Conservation (phyloP, 1,140 invertebrate genomes). For the Cydia amplana region DNA sequence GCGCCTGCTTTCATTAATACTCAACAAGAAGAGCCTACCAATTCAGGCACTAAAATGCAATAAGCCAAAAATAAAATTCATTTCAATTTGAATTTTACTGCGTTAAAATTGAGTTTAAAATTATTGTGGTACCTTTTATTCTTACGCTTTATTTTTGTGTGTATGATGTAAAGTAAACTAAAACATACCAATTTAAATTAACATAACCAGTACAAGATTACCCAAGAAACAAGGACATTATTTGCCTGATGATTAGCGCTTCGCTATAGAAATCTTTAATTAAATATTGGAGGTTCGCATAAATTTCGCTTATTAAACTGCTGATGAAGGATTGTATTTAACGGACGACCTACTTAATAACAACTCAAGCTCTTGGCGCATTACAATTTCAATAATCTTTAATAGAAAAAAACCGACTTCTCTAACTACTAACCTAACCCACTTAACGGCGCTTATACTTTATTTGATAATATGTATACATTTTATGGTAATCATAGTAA, state of each 20-base stretch:
- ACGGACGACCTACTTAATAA: background rate
- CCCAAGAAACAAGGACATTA: conserved; percentile 29
- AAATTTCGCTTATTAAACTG: background rate
- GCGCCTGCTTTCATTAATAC: conserved; percentile 10
- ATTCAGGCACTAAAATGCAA: background rate
- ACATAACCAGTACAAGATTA: conserved; percentile 28
- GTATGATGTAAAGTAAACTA: conserved; percentile 29
- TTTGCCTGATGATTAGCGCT: conserved; percentile 17
- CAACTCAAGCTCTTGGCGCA: background rate
- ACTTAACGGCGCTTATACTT: too few relatives aligned
- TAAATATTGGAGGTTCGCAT: conserved; percentile 16
- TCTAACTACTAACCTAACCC: too few relatives aligned
- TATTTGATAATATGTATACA: too few relatives aligned
- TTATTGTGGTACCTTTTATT: background rate
- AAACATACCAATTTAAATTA: conserved; percentile 21
- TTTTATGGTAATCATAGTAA: too few relatives aligned
- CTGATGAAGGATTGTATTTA: conserved; percentile 1
- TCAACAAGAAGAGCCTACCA: conserved; percentile 6
- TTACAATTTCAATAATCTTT: background rate
- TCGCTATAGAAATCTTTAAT: conserved; percentile 12
- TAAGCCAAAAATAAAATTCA: background rate
- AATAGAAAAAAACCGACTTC: too few relatives aligned
- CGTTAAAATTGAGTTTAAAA: background rate
- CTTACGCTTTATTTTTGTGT: background rate
- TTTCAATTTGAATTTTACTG: background rate